Conservation (phyloP, 2,797 vertebrate species). For the Malacoctenus gilli region DNA sequence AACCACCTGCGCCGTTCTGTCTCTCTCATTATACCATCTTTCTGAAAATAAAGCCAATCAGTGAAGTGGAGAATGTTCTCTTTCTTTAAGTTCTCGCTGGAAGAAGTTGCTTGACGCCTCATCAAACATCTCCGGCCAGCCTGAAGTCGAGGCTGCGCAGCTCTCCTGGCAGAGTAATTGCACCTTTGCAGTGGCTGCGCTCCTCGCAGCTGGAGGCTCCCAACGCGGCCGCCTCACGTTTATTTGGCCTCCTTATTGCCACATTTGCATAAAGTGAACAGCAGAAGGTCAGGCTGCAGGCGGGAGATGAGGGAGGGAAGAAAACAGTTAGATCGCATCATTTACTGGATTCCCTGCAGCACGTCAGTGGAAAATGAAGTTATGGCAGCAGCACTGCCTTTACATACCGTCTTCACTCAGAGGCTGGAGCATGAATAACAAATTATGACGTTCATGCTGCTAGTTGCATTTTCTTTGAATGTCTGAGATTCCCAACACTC, state of each 20-base stretch:
- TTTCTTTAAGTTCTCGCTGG: conserved; percentile 36
- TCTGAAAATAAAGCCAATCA: too few relatives aligned
- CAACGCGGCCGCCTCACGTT: conserved; percentile 33
- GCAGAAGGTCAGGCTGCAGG: conserved; percentile 23
- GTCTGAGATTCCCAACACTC: conserved; percentile 5
- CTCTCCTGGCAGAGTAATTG: conserved; percentile 58
- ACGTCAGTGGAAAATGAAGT: background rate
- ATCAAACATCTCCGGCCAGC: conserved; percentile 50
- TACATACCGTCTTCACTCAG: conserved; percentile 14
- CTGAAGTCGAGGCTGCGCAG: conserved; percentile 41
- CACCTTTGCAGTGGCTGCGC: conserved; percentile 51
- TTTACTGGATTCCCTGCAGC: conserved; percentile 21
- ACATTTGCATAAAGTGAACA: conserved; percentile 41
- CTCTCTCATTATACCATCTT: too few relatives aligned
- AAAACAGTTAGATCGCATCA: background rate
- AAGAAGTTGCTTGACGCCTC: conserved; percentile 63
- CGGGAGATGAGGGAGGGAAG: background rate
- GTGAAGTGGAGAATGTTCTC: background rate
- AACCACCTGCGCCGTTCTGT: conserved; percentile 27
- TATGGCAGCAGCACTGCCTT: conserved; percentile 23
- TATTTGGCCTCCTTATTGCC: conserved; percentile 27
- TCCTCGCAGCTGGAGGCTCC: conserved; percentile 40
- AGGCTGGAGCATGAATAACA: conserved; percentile 18
- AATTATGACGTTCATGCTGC: conserved; percentile 6
- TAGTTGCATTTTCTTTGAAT: background rate